Evolutionary conservation across 2,888 invertebrate genomes (phyloP).

Genomic region (Ophonus ardosiacus): DNA sequence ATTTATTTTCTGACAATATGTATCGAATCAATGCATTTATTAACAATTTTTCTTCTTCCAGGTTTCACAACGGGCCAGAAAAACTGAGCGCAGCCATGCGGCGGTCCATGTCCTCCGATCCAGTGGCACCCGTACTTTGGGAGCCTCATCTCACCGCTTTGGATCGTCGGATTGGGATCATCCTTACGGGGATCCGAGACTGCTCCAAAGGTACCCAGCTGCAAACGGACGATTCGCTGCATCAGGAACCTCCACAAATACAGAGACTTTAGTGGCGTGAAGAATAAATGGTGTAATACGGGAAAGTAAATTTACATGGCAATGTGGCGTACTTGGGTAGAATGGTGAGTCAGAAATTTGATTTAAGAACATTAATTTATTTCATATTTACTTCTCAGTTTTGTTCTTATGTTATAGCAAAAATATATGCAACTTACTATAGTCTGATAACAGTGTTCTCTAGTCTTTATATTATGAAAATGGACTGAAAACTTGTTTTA

Average conservation of each 20-base stretch:
- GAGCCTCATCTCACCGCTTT: constrained; percentile 94
- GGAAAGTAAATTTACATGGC: too few species aligned
- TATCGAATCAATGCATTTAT: too few species aligned
- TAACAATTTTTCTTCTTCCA: constrained; percentile 72
- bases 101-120: constrained; percentile 88
- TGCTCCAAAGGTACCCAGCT: constrained; percentile 78
- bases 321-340: too few species aligned
- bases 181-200: constrained; percentile 89
- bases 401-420: too few species aligned
- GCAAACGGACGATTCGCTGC: constrained; percentile 16
- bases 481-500: too few species aligned
- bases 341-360: too few species aligned
- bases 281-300: not conserved
- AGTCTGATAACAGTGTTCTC: too few species aligned
- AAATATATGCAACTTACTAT: too few species aligned
- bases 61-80: constrained; percentile 87
- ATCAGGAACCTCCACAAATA: not conserved
- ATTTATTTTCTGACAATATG: too few species aligned
- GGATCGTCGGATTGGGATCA: constrained; percentile 90
- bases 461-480: too few species aligned
- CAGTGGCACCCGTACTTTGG: constrained; percentile 92
- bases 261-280: not conserved
- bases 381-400: too few species aligned
- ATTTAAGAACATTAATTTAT: too few species aligned
- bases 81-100: constrained; percentile 87